These are phyloP conservation scores for Drosophila macrospina DNA, from an alignment of 2,888 invertebrate species.

Conservation along the genomic window DNA sequence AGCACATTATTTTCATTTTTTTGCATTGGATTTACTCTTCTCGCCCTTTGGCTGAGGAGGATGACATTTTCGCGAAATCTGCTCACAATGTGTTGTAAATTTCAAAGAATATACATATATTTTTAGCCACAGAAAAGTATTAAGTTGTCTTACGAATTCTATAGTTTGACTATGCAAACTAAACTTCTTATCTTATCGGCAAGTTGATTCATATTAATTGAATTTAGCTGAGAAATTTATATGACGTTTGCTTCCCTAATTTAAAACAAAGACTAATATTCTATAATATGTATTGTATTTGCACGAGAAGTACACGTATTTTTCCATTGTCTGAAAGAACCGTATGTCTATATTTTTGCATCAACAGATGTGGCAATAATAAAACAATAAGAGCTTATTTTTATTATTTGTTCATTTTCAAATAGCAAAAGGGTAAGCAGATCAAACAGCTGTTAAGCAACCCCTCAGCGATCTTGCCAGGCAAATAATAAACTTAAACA, in stretches of 20 bases:
- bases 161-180: neutral
- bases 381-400: slow-evolving; percentile 11
- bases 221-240: neutral
- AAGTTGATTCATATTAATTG: neutral
- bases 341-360: slow-evolving; percentile 4
- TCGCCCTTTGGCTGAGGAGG: slow-evolving; percentile 4
- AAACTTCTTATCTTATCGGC: neutral
- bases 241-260: neutral
- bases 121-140: neutral
- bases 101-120: slow-evolving; percentile 18
- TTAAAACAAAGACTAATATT: slow-evolving; percentile 9
- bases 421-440: slow-evolving; percentile 22
- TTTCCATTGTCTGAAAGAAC: slow-evolving; percentile 11
- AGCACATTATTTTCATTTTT: slow-evolving; percentile 30
- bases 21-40: slow-evolving; percentile 26
- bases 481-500: slow-evolving; percentile 10
- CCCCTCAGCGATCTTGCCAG: neutral
- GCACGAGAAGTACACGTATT: neutral
- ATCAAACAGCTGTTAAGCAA: slow-evolving; percentile 22
- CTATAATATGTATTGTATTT: neutral
- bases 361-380: slow-evolving; percentile 29
- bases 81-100: slow-evolving; percentile 72
- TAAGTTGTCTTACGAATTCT: neutral
- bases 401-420: neutral
- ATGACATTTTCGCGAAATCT: slow-evolving; percentile 63